A percentile compares a stretch with the other conserved stretches of the same genome.
Evolutionary conservation across 2,113 vertebrate genomes (phyloP).

Genomic region (Globicephala melas): DNA sequence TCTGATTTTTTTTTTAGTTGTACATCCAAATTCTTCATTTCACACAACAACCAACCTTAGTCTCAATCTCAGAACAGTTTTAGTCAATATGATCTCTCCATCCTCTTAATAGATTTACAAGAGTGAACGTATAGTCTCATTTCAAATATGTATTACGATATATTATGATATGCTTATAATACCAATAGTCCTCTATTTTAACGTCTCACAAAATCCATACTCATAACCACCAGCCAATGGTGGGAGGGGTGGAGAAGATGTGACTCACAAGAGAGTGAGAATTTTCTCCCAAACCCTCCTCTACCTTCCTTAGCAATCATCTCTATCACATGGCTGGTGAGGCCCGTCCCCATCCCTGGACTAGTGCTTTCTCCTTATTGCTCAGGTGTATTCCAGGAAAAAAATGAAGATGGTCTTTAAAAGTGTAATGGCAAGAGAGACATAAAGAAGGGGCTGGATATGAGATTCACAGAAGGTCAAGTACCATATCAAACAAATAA

Average conservation of each 20-base stretch:
- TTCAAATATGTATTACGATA: neutral
- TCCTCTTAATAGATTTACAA: neutral
- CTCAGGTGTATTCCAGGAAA: neutral
- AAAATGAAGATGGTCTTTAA: neutral
- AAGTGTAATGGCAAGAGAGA: neutral
- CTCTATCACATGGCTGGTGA: too few relatives aligned
- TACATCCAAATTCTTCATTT: neutral
- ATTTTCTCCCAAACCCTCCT: neutral
- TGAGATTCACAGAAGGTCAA: neutral
- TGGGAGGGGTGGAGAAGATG: neutral
- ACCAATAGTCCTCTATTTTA: neutral
- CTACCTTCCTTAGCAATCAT: neutral
- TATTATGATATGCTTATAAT: neutral
- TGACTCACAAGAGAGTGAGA: neutral
- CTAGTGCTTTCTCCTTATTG: neutral
- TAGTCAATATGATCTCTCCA: neutral
- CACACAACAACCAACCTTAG: neutral
- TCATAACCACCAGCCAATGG: too few relatives aligned
- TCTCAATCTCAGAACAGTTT: neutral
- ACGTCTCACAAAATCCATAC: neutral
- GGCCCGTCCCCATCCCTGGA: neutral
- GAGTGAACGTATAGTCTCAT: neutral
- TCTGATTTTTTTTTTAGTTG: neutral
- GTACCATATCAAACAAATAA: neutral
- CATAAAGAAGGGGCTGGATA: neutral